Base-by-base conservation (phyloP, 2,797 vertebrate species). In the Crypturellus tataupa region DNA sequence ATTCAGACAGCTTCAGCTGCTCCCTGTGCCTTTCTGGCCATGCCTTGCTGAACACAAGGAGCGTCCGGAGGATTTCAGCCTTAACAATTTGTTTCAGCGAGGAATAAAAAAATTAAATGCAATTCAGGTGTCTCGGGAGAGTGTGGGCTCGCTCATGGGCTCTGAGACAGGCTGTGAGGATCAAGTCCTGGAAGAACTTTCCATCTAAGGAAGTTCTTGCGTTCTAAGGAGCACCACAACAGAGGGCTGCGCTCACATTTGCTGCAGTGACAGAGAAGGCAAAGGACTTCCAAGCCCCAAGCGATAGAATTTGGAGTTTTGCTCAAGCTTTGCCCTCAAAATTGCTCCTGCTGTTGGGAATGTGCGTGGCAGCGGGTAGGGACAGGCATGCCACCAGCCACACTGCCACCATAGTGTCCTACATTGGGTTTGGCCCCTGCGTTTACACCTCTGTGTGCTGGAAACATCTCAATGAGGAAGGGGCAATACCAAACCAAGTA, bases 111-210 rank as follows among this genome's bases (percentile, higher is more conserved):
- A 31, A 31, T 29, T 33, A 31, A 27, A 39, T 0, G 3, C 4
- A 5, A 60, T 27, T 37, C 29, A 6, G 65, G 7, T 17, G 44
- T 18, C 35, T 13, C 0, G 3, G 70, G 49, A 58, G 10, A 13
- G 9, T 4, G 1, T 2, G 6, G 64, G n/a, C 31, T 51, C 12
- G 0, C 13, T 1, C 1, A 0, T 0, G 37, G 37, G 7, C 24
- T 11, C 1, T 2, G 20, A 39, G 13, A 53, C 56, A 33, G 12
- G 14, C 80, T 53, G 60, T 44, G 80, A 58, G 73, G 62, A 12
- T 15, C 58, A 20, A 1, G 0, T 6, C 3, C 16, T 0, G 4
- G 35, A 51, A 25, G 8, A 92, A 10, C 37, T 39, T 39, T 39
- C 37, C 9, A 10, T 39, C 37, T 39, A 0, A 0, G 12, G 15